These are phyloP conservation scores for Gymnoscopelus braueri DNA, from an alignment of 2,797 vertebrate species.

Conservation along the genomic window DNA sequence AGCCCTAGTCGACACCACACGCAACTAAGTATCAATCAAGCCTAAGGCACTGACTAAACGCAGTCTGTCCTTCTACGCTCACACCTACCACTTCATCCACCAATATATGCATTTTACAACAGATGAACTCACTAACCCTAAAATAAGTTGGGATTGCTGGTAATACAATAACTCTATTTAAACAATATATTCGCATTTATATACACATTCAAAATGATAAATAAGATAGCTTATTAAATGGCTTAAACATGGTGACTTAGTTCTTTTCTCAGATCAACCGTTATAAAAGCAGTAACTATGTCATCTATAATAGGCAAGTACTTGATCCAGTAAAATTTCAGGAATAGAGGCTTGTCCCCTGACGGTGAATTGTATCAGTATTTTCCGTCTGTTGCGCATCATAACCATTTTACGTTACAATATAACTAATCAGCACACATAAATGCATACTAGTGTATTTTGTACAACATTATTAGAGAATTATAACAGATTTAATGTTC, in stretches of 20 bases:
- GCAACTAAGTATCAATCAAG: too few species aligned
- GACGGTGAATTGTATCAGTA: conserved; percentile 26
- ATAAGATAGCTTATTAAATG: conserved; percentile 17
- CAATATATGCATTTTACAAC: conserved; percentile 6
- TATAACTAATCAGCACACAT: conserved; percentile 11
- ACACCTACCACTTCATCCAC: neutral
- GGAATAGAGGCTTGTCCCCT: conserved; percentile 31
- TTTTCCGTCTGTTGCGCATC: conserved; percentile 10
- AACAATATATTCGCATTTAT: conserved; percentile 12
- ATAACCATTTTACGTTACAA: conserved; percentile 13
- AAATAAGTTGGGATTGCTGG: neutral
- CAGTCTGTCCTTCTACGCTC: neutral
- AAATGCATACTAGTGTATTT: conserved; percentile 23
- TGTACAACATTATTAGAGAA: conserved; percentile 10
- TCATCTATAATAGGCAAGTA: conserved; percentile 8
- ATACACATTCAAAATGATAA: conserved; percentile 14
- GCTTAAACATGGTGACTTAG: neutral
- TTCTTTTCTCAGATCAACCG: neutral
- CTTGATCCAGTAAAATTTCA: conserved; percentile 13
- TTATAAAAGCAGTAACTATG: conserved; percentile 7
- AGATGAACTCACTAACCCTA: neutral
- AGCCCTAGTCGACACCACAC: too few species aligned
- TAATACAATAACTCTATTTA: neutral
- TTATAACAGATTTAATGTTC: neutral
- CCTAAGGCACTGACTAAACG: neutral